A percentile compares a stretch with the other conserved stretches of the same genome.
These are phyloP conservation scores for Agelaius phoeniceus DNA, from an alignment of 2,113 vertebrate species.

Conservation along the genomic window DNA sequence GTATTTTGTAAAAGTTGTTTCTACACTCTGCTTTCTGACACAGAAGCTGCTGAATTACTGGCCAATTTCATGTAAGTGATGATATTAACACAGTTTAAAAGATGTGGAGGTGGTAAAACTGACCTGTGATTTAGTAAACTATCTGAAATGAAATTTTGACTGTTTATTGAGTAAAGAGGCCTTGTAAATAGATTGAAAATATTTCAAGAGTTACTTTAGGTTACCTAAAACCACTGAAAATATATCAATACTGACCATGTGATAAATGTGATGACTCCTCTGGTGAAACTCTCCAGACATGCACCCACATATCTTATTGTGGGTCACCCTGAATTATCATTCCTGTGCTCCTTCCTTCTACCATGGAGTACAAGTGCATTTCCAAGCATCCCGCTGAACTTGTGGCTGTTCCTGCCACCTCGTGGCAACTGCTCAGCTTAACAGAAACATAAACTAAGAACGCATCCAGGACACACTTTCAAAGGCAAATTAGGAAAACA, in stretches of 20 bases:
- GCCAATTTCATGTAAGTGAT: background rate
- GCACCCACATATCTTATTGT: background rate
- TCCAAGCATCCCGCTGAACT: background rate
- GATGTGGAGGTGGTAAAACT: background rate
- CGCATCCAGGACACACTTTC: background rate
- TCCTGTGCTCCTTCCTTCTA: background rate
- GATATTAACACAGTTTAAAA: background rate
- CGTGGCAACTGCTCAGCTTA: background rate
- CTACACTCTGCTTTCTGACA: background rate
- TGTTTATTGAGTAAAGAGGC: background rate
- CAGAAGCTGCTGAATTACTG: background rate
- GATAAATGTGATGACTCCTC: background rate
- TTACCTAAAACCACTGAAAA: background rate
- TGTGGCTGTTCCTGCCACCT: constrained; percentile 53
- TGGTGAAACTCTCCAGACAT: background rate
- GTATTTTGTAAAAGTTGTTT: background rate
- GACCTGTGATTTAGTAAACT: background rate
- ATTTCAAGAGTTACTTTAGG: background rate
- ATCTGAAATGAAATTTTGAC: background rate
- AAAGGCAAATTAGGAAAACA: background rate
- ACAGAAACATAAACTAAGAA: background rate
- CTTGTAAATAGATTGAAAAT: background rate
- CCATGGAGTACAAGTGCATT: background rate
- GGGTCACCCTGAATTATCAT: background rate
- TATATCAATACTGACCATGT: background rate